Evolutionary conservation across 2,888 invertebrate species (phyloP).

Genomic region (Morpho helenor): DNA sequence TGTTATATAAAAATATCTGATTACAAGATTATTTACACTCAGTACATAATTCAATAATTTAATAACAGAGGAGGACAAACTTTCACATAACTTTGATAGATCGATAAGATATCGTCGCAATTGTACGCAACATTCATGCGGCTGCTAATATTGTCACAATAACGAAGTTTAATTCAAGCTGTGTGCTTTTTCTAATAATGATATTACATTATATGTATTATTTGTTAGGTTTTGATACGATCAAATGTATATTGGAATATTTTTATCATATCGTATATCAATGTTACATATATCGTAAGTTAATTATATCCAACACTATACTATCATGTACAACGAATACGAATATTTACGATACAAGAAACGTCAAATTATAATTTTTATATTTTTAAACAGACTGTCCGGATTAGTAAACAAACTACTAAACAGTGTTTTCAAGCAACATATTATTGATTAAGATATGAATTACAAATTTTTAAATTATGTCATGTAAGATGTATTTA

Average conservation of each 20-base stretch:
- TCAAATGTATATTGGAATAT: too few species aligned
- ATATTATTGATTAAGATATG: too few species aligned
- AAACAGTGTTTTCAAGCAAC: too few species aligned
- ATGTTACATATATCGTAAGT: too few species aligned
- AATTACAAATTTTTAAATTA: conserved; percentile 15
- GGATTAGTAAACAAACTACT: too few species aligned
- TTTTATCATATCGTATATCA: too few species aligned
- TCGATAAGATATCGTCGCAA: conserved; percentile 32
- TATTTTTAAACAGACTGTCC: neutral
- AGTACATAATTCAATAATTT: too few species aligned
- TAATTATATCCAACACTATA: too few species aligned
- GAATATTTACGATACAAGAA: neutral
- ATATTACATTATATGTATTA: conserved; percentile 6
- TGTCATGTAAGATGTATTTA: conserved; percentile 26
- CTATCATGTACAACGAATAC: too few species aligned
- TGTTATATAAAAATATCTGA: too few species aligned
- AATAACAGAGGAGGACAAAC: too few species aligned
- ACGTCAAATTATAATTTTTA: neutral
- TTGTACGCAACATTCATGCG: conserved; percentile 57
- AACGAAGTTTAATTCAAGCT: conserved; percentile 53
- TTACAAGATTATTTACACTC: too few species aligned
- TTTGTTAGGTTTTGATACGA: neutral
- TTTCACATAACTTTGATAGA: conserved; percentile 5
- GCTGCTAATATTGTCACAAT: conserved; percentile 57
- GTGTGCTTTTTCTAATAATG: conserved; percentile 62